These are phyloP conservation scores for Pterocles burchelli DNA, from an alignment of 2,113 vertebrate genomes.

Conservation along the genomic window DNA sequence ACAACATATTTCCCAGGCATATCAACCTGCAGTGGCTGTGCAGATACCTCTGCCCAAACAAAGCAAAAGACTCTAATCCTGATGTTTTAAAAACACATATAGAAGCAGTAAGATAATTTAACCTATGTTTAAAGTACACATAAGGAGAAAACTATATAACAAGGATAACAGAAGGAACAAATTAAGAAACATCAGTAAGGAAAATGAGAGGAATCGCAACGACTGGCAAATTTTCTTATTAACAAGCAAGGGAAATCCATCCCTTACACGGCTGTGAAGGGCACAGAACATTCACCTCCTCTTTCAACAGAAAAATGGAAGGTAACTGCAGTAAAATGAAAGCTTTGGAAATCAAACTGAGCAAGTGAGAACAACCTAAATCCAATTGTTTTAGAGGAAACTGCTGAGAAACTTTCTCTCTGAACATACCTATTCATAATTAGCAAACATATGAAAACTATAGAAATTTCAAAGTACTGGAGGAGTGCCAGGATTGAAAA, in stretches of 20 bases:
- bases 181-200: background rate
- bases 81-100: background rate
- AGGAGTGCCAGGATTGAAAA: background rate
- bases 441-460: constrained; percentile 19
- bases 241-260: background rate
- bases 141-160: background rate
- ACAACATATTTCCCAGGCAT: background rate
- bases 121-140: background rate
- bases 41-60: background rate
- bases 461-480: background rate
- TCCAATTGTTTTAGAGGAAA: background rate
- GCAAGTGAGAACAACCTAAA: background rate
- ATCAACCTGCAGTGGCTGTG: background rate
- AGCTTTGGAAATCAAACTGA: background rate
- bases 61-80: background rate
- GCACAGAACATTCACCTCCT: background rate
- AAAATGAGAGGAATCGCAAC: background rate
- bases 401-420: background rate
- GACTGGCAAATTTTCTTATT: background rate
- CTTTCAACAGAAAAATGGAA: background rate
- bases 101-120: background rate
- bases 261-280: background rate
- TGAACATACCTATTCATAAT: constrained; percentile 12
- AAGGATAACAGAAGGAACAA: background rate
- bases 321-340: background rate